phyloP scores from a whole-genome alignment of 2,113 vertebrate species.

The Chamaetylas fuelleborni region DNA sequence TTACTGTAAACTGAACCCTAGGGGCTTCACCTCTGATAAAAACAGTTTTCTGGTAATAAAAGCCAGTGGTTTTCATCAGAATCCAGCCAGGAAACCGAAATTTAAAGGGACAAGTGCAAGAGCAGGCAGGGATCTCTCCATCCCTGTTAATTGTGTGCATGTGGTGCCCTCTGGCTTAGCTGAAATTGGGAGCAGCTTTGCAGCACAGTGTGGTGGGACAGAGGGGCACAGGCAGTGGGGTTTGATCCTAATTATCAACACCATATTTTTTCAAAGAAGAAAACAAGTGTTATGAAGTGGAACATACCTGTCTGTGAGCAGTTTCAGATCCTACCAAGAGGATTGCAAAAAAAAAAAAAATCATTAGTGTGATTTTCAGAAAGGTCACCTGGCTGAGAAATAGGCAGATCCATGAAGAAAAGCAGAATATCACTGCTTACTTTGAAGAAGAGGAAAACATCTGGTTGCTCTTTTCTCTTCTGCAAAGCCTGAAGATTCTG shows the following conservation, averaged over 20 bases:
- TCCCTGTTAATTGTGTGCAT: not conserved
- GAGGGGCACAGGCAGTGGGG: not conserved
- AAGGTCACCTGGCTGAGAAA: not conserved
- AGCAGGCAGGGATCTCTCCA: not conserved
- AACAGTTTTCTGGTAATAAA: not conserved
- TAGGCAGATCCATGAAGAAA: not conserved
- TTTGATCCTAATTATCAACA: not conserved
- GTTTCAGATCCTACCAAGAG: not conserved
- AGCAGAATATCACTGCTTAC: not conserved
- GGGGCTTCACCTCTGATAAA: not conserved
- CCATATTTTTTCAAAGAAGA: not conserved
- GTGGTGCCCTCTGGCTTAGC: not conserved
- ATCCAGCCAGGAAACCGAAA: not conserved
- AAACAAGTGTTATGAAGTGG: not conserved
- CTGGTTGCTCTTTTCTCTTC: not conserved
- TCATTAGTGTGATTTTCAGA: not conserved
- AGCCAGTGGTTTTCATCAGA: not conserved
- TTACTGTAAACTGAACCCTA: not conserved
- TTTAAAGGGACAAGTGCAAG: not conserved
- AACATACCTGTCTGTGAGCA: slow-evolving; percentile 5
- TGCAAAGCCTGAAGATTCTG: not conserved
- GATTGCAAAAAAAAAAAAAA: not conserved
- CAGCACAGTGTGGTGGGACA: not conserved
- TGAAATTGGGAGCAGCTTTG: not conserved
- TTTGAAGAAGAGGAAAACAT: slow-evolving; percentile 9